Evolutionary conservation across 2,888 invertebrate species (phyloP), one percentile per base, ranked within the genome.

Genomic region (Diarsia mendica): DNA sequence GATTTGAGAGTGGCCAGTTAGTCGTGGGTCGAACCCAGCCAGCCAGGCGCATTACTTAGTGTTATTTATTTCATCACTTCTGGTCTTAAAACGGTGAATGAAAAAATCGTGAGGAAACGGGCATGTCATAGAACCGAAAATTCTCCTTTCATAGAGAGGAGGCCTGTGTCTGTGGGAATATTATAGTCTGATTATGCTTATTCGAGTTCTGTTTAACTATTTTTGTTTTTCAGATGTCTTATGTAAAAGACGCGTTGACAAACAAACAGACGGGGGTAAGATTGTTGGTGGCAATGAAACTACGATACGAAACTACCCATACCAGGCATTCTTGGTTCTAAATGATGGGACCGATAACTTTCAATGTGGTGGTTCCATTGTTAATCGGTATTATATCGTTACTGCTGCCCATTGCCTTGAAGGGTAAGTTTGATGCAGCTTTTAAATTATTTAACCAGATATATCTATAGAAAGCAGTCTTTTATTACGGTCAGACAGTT

Each of bases 341-440:
- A 87, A 88, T 70, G 89, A 89, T 64, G 94, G 93, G 0, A 78
- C 48, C 0, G 84, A 89, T 6, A 89, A 92, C 79, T 96, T 90
- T 73, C 93, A 93, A 67, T 97, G 97, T 82, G 97, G 97, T 15
- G 97, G 97, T 0, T 95, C 96, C 1, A 95, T 97, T 72, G 89
- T 96, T 60, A 95, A 89, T 74, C 53, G 70, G 1, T 82, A 84
- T n/a, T 90, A 91, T 75, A 87, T 97, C 11, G 82, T 97, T 20
- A 96, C 96, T 1, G 97, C 97, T 15, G 97, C 97, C 6, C 97
- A 97, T 88, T 97, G 97, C 80, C 82, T 96, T 1, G 78, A 80
- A 5, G 91, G 93, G 97, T 97, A 93, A 84, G 82, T 71, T 33
- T n/a, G 1, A 23, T 46, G 8, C 46, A 48, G 23, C 20, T 58